Base-by-base conservation (phyloP, 2,797 vertebrate species). In the Hoplostethus atlanticus region DNA sequence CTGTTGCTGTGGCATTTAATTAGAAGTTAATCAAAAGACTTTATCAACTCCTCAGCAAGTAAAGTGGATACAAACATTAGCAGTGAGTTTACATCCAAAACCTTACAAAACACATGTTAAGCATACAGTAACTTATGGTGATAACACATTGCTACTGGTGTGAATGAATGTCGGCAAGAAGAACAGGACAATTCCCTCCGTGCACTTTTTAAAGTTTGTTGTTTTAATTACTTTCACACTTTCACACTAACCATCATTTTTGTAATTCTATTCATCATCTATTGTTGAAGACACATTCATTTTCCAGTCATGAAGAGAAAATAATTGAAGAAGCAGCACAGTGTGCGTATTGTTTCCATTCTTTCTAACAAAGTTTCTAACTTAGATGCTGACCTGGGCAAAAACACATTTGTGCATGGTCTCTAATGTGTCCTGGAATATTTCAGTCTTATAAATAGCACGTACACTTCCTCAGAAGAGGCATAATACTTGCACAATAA, bases 1-100 rank as follows among this genome's bases (percentile, higher is more conserved):
- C 81, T 79, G 64, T 46, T 55, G 79, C 68, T 56, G 67, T 81
- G 76, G 68, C 55, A 76, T 87, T 88, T 87, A 77, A 88, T 90
- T 86, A 81, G 67, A 83, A 71, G 51, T 63, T 62, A 81, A 71
- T 73, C 15, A 76, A 76, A 83, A 80, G 65, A 68, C 77, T 70
- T 73, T 59, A 85, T 87, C 63, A 60, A 72, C 31, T 78, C 68
- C 51, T 68, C 36, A 28, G 36, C 50, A 40, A 57, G 61, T 67
- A 48, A 76, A 84, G 73, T 68, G 63, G 60, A 82, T 74, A 0
- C 63, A 71, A 58, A 58, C 40, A 73, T 79, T 52, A 68, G 17
- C 54, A 15, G 67, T 67, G 52, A 76, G 51, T 58, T 69, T 10
- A 36, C 25, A 55, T 44, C 64, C 34, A 48, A 48, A 31, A 25